Evolutionary conservation across 2,888 invertebrate genomes (phyloP).

Genomic region (Andrena chrysosceles): DNA sequence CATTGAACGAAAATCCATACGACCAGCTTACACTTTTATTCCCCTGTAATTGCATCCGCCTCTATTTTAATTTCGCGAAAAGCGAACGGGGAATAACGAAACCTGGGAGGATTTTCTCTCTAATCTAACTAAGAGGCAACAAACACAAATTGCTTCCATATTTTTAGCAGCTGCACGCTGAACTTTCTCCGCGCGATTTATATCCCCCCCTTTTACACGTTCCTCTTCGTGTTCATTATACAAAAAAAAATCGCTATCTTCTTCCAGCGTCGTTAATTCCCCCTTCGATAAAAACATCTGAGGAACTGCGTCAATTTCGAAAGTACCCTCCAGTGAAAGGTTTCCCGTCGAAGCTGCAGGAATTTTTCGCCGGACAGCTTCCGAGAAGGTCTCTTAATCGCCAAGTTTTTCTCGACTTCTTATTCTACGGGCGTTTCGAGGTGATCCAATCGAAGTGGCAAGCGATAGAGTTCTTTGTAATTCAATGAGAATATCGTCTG

Average conservation of each 20-base stretch:
- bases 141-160: slow-evolving; percentile 46
- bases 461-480: not conserved
- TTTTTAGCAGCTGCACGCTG: slow-evolving; percentile 18
- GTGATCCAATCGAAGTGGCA: not conserved
- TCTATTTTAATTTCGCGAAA: slow-evolving; percentile 42
- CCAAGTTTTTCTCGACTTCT: slow-evolving; percentile 4
- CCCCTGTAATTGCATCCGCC: slow-evolving; percentile 40
- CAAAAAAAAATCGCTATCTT: not conserved
- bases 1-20: slow-evolving; percentile 22
- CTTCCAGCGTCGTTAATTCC: not conserved
- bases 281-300: not conserved
- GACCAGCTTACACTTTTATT: slow-evolving; percentile 36
- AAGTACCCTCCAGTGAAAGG: not conserved
- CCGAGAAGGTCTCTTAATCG: not conserved
- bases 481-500: not conserved
- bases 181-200: not conserved
- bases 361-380: slow-evolving; percentile 5
- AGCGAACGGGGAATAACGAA: slow-evolving; percentile 24
- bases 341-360: not conserved
- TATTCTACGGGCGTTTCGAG: slow-evolving; percentile 16
- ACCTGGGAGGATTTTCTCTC: slow-evolving; percentile 16
- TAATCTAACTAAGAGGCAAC: slow-evolving; percentile 48
- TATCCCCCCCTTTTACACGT: not conserved
- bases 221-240: not conserved
- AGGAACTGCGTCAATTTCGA: not conserved